Percentiles rank a stretch among this genome's conserved stretches.
phyloP scores from a whole-genome alignment of 2,888 invertebrate genomes.

The Synanthedon tipuliformis region DNA sequence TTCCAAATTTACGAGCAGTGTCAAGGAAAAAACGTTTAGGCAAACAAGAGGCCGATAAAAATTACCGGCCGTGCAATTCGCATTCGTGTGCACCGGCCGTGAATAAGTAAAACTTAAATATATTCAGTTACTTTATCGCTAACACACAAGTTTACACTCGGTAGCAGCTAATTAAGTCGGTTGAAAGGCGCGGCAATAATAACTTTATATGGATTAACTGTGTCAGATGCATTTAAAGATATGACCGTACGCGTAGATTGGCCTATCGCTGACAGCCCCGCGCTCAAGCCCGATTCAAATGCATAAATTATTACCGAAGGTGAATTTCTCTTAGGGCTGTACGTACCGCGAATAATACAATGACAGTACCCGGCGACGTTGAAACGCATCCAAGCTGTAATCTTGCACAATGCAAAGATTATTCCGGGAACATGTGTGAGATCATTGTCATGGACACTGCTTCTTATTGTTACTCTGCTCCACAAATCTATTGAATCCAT shows the following conservation, averaged over 20 bases:
- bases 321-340: slow-evolving; percentile 31
- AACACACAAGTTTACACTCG: slow-evolving; percentile 50
- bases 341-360: slow-evolving; percentile 25
- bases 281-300: slow-evolving; percentile 27
- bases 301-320: slow-evolving; percentile 35
- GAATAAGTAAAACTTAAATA: slow-evolving; percentile 45
- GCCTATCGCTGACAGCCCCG: slow-evolving; percentile 34
- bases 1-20: slow-evolving; percentile 39
- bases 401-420: slow-evolving; percentile 31
- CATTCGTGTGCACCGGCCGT: slow-evolving; percentile 37
- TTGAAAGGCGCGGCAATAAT: slow-evolving; percentile 54
- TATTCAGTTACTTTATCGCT: slow-evolving; percentile 52
- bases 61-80: slow-evolving; percentile 31
- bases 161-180: slow-evolving; percentile 55
- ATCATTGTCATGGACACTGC: slow-evolving; percentile 47
- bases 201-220: slow-evolving; percentile 60
- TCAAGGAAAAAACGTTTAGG: slow-evolving; percentile 46
- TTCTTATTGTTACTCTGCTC: slow-evolving; percentile 46
- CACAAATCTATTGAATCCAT: slow-evolving; percentile 50
- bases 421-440: slow-evolving; percentile 51
- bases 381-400: slow-evolving; percentile 33
- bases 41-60: slow-evolving; percentile 44
- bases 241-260: slow-evolving; percentile 17
- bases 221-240: slow-evolving; percentile 58
- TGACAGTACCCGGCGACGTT: slow-evolving; percentile 24